phyloP scores from a whole-genome alignment of 1,140 invertebrate species.

The Zaprionus ghesquierei region DNA sequence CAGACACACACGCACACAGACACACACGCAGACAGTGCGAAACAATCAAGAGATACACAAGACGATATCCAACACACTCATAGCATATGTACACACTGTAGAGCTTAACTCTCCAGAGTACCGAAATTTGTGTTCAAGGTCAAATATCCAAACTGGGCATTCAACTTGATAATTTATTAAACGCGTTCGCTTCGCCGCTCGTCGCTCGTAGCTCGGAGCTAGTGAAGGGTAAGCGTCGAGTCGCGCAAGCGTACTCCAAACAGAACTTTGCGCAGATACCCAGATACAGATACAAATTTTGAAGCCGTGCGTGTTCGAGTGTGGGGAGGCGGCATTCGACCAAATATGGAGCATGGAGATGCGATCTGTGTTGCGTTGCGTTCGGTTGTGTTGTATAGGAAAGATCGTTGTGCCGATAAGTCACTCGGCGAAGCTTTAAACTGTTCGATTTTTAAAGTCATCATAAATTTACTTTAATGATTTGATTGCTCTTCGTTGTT shows the following conservation, averaged over 20 bases:
- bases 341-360: constrained; percentile 39
- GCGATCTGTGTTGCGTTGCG: constrained; percentile 19
- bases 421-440: constrained; percentile 25
- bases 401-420: constrained; percentile 35
- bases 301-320: background rate
- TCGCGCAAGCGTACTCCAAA: constrained; percentile 37
- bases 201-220: constrained; percentile 21
- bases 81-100: background rate
- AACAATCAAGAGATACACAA: background rate
- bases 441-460: constrained; percentile 10
- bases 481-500: constrained; percentile 21
- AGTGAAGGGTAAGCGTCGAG: constrained; percentile 53
- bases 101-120: constrained; percentile 20
- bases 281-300: constrained; percentile 15
- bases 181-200: constrained; percentile 69
- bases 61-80: constrained; percentile 1
- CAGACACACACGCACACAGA: no score
- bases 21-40: background rate
- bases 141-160: constrained; percentile 79
- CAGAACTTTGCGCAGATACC: constrained; percentile 29
- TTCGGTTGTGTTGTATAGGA: background rate
- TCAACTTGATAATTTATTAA: constrained; percentile 82
- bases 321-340: background rate
- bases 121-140: constrained; percentile 77
- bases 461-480: constrained; percentile 43